A percentile compares a stretch with the other conserved stretches of the same genome.
Evolutionary conservation across 2,113 vertebrate genomes (phyloP).

Genomic region (Amia ocellicauda): DNA sequence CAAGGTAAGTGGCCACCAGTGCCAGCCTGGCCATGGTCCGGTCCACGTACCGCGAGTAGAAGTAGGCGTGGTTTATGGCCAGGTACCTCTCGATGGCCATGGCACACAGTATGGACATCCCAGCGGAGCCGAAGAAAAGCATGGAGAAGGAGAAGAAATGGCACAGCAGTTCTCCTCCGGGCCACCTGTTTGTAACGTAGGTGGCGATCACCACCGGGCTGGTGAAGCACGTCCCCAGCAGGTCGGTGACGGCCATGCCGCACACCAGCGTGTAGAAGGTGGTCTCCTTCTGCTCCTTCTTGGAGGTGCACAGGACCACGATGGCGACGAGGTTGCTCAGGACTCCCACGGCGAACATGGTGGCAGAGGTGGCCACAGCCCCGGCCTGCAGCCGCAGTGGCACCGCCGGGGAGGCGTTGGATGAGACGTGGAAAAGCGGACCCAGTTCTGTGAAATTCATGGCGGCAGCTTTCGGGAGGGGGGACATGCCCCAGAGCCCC

Average conservation of each 20-base stretch:
- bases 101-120: slow-evolving; percentile 72
- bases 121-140: slow-evolving; percentile 73
- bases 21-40: slow-evolving; percentile 58
- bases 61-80: slow-evolving; percentile 72
- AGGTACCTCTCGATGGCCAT: slow-evolving; percentile 74
- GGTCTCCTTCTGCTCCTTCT: slow-evolving; percentile 71
- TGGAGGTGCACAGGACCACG: slow-evolving; percentile 66
- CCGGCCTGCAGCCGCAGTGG: slow-evolving; percentile 54
- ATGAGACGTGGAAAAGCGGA: slow-evolving; percentile 28
- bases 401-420: slow-evolving; percentile 39
- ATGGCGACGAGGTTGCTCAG: slow-evolving; percentile 72
- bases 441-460: slow-evolving; percentile 45
- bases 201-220: slow-evolving; percentile 75
- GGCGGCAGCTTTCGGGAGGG: slow-evolving; percentile 36
- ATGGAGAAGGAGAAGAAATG: slow-evolving; percentile 77
- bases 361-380: slow-evolving; percentile 64
- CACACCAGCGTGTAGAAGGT: slow-evolving; percentile 74
- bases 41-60: slow-evolving; percentile 70
- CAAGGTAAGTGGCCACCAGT: slow-evolving; percentile 56
- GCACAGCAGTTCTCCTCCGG: slow-evolving; percentile 63
- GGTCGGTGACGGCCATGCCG: slow-evolving; percentile 74
- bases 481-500: slow-evolving; percentile 37
- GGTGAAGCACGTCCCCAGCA: slow-evolving; percentile 73
- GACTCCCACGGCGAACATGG: slow-evolving; percentile 70
- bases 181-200: slow-evolving; percentile 63